Conservation (phyloP, 2,797 vertebrate genomes). For the Fistularia tabacaria region DNA sequence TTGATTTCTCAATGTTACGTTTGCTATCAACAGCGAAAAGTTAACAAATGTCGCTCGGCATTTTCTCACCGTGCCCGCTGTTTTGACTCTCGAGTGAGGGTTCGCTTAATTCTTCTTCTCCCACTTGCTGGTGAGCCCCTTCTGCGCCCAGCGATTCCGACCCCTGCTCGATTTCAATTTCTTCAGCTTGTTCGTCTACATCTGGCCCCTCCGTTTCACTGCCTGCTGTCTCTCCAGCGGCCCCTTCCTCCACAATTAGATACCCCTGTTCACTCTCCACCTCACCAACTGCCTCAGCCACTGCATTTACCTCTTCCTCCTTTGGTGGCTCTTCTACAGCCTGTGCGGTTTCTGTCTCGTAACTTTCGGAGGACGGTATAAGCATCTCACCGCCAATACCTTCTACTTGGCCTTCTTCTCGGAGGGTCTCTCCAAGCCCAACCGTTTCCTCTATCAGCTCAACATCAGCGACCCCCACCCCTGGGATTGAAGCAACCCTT, state of each 20-base stretch:
- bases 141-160: conserved; percentile 22
- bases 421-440: conserved; percentile 6
- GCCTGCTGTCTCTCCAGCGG: conserved; percentile 13
- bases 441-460: conserved; percentile 13
- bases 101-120: conserved; percentile 31
- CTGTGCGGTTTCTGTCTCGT: conserved; percentile 37
- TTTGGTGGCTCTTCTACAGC: conserved; percentile 24
- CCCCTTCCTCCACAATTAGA: conserved; percentile 28
- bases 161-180: conserved; percentile 21
- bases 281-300: conserved; percentile 12
- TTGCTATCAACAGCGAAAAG: background rate
- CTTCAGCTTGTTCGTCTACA: conserved; percentile 19
- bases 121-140: conserved; percentile 21
- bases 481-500: conserved; percentile 16
- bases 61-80: conserved; percentile 58
- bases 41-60: background rate
- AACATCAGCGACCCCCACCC: conserved; percentile 2
- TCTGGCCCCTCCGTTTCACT: conserved; percentile 8
- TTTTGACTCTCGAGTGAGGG: conserved; percentile 19
- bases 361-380: conserved; percentile 16
- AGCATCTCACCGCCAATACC: conserved; percentile 19
- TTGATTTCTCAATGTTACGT: background rate
- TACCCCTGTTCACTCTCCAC: conserved; percentile 27
- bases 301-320: conserved; percentile 30
- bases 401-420: conserved; percentile 20